A percentile compares a stretch with the other conserved stretches of the same genome.
Conservation (phyloP, 2,113 vertebrate genomes). For the Lethenteron reissneri region DNA sequence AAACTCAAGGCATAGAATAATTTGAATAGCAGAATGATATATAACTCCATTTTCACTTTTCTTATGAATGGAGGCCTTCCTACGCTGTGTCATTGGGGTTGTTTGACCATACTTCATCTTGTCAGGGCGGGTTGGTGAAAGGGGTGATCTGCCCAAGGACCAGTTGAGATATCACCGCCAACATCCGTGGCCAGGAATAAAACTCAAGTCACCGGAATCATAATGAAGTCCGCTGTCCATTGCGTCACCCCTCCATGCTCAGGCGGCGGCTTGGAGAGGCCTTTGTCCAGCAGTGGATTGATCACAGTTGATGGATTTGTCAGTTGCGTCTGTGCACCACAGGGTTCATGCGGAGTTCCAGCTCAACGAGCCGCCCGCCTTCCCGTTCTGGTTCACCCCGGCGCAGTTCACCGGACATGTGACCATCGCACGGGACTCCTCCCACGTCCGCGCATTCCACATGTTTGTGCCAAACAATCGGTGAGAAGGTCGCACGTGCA, state of each 20-base stretch:
- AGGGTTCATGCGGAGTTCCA: conserved; percentile 96
- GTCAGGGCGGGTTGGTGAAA: no score
- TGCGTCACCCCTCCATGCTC: background rate
- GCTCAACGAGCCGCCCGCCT: conserved; percentile 73
- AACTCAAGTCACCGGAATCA: background rate
- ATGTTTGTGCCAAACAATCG: conserved; percentile 71
- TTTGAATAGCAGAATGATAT: no score
- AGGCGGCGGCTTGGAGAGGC: no score
- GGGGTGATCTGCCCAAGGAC: no score
- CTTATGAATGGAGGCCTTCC: no score
- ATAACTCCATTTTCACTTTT: no score
- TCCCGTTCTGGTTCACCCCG: conserved; percentile 94
- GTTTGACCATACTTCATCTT: no score
- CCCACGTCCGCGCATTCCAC: conserved; percentile 57
- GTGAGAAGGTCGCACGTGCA: conserved; percentile 17
- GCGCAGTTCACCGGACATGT: conserved; percentile 79
- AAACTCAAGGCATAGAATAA: no score
- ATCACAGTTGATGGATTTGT: background rate
- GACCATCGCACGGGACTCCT: conserved; percentile 61
- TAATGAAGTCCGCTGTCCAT: background rate
- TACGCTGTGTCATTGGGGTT: no score
- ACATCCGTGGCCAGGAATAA: background rate
- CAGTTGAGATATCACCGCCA: background rate
- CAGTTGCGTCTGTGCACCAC: conserved; percentile 10
- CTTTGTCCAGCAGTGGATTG: no score